Base-by-base conservation (phyloP, 1,140 invertebrate genomes). In the Temnothorax curvispinosus region DNA sequence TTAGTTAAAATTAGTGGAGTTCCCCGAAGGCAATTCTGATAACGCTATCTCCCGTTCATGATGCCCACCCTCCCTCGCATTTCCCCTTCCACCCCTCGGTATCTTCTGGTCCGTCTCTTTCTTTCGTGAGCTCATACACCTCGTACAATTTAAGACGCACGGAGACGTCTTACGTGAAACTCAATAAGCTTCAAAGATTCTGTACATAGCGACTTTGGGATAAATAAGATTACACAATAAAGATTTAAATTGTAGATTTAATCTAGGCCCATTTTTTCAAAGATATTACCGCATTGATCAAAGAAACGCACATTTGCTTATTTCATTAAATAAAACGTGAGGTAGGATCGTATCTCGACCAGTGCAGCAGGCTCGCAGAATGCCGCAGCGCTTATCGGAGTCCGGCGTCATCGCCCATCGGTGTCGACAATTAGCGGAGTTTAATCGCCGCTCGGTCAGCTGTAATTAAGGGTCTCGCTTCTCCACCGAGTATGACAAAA, bases 1-100 rank as follows among this genome's bases (percentile, higher is more conserved):
- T 89, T 91, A 85, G 82, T 88, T 88, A 82, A 90, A 91, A 91
- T 91, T 91, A 91, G 88, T 69, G 32, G 87, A 91, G 84, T 86
- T 91, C 74, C 74, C 64, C 84, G 11, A 87, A 80, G 84, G 87
- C 75, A 85, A 74, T 78, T 90, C 80, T 60, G 90, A 90, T 91
- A 91, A 91, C 72, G 85, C 52, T 91, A 91, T 91, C 89, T 91
- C 18, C 58, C 54, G 77, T 87, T 58, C 87, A 50, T 74, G 60
- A 62, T 52, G 56, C 41, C 50, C 67, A 18, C 44, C 52, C 54
- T 11, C 69, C 56, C 54, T 69, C 58, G 11, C 6, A 50, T 74
- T 44, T 78, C 44, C 65, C 65, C 3, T 52, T 15, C 75, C 8
- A 44, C 44, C 44, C 44, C n/a, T 67, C 18, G 32, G 44, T 85